Evolutionary conservation across 2,113 vertebrate genomes (phyloP).

Genomic region (Ictalurus furcatus): DNA sequence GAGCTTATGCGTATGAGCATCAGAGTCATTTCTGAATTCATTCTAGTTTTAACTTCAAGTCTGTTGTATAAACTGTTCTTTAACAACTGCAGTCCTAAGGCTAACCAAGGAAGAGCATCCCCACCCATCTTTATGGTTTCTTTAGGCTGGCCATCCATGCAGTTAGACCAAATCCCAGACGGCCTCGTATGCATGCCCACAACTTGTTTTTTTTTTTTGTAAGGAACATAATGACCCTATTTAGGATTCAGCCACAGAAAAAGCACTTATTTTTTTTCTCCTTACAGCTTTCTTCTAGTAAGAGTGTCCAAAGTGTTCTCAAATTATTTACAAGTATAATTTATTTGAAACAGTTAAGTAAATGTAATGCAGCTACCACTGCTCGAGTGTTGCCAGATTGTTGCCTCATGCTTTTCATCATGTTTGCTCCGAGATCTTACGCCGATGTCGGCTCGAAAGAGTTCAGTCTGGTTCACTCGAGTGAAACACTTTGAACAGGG

Average conservation of each 20-base stretch:
- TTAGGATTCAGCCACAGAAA: neutral
- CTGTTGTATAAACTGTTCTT: neutral
- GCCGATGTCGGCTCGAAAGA: neutral
- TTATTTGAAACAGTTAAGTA: neutral
- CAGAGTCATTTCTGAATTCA: neutral
- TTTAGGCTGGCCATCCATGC: neutral
- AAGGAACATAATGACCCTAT: neutral
- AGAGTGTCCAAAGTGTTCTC: neutral
- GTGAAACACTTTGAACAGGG: neutral
- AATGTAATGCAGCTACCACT: neutral
- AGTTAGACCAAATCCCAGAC: neutral
- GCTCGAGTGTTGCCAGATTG: slow-evolving; percentile 1
- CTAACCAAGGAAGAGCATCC: neutral
- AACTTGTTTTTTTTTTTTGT: neutral
- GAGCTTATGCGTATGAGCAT: neutral
- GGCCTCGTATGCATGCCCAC: neutral
- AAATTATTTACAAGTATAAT: neutral
- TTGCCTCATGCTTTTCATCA: neutral
- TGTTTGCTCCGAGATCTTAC: neutral
- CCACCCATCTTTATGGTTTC: neutral
- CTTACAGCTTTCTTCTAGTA: neutral
- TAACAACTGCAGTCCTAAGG: neutral
- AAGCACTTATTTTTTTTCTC: neutral
- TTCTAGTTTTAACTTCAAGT: neutral
- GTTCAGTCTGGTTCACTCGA: neutral